These are phyloP conservation scores for Nephrotoma guestfalica DNA, from an alignment of 2,888 invertebrate genomes.

Conservation along the genomic window DNA sequence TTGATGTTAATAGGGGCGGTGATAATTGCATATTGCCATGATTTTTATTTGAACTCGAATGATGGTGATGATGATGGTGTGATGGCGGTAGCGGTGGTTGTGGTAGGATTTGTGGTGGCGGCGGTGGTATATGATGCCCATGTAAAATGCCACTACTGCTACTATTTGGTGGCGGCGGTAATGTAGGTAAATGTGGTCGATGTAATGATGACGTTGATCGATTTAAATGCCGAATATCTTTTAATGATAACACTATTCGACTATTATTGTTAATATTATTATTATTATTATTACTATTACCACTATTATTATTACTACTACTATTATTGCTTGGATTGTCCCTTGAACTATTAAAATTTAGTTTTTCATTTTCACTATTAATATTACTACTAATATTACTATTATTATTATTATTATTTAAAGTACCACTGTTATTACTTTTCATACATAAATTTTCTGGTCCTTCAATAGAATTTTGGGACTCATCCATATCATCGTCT, in stretches of 20 bases:
- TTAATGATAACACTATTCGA: conserved; percentile 30
- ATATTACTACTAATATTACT: conserved; percentile 5
- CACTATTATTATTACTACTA: conserved; percentile 15
- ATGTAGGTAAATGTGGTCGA: conserved; percentile 17
- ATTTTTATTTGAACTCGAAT: conserved; percentile 9
- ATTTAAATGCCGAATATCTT: conserved; percentile 31
- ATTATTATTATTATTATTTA: not conserved
- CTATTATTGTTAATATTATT: conserved; percentile 27
- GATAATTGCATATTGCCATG: conserved; percentile 14
- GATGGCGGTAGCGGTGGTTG: not conserved
- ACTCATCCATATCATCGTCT: conserved; percentile 9
- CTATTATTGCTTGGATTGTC: conserved; percentile 14
- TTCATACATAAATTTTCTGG: conserved; percentile 32
- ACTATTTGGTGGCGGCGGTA: conserved; percentile 5
- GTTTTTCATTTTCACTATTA: conserved; percentile 2
- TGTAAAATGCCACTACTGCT: not conserved
- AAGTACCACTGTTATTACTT: conserved; percentile 9
- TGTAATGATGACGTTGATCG: conserved; percentile 18
- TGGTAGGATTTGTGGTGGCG: conserved; percentile 14
- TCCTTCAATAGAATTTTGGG: conserved; percentile 18
- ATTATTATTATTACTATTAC: conserved; percentile 20
- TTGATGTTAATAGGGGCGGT: not conserved
- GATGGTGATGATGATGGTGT: conserved; percentile 10
- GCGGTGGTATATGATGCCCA: conserved; percentile 8
- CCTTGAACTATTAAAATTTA: conserved; percentile 10